These are phyloP conservation scores for Drosophila serrata DNA, from an alignment of 1,140 invertebrate genomes.

Conservation along the genomic window DNA sequence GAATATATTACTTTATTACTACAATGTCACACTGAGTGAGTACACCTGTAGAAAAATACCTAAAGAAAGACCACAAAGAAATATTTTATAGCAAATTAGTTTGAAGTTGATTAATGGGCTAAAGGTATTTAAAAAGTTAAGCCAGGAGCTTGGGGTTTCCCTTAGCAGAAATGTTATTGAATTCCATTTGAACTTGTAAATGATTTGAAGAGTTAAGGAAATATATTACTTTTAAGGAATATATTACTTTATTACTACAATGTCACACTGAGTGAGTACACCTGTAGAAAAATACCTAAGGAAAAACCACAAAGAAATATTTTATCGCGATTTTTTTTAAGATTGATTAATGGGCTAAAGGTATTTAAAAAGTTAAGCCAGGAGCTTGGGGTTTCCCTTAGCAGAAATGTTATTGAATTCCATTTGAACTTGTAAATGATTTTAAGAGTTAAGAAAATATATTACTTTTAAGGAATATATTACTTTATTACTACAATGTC, in stretches of 20 bases:
- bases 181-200: neutral
- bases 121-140: neutral
- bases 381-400: neutral
- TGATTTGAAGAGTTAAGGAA: neutral
- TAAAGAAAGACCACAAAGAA: neutral
- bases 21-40: slow-evolving; percentile 97
- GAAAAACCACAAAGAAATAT: neutral
- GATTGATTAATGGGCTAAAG: neutral
- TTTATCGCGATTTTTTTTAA: neutral
- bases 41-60: slow-evolving; percentile 22
- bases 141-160: neutral
- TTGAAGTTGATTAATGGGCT: neutral
- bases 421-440: slow-evolving; percentile 1
- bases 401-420: neutral
- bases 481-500: slow-evolving; percentile 95
- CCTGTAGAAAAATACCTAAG: neutral
- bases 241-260: too few relatives aligned
- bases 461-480: neutral
- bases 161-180: neutral
- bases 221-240: neutral
- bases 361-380: neutral
- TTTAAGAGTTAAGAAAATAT: neutral
- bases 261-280: slow-evolving; percentile 94
- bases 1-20: too few relatives aligned
- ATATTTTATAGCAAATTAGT: neutral